These are phyloP conservation scores for Cepaea hortensis DNA, from an alignment of 2,888 invertebrate species.

Conservation along the genomic window DNA sequence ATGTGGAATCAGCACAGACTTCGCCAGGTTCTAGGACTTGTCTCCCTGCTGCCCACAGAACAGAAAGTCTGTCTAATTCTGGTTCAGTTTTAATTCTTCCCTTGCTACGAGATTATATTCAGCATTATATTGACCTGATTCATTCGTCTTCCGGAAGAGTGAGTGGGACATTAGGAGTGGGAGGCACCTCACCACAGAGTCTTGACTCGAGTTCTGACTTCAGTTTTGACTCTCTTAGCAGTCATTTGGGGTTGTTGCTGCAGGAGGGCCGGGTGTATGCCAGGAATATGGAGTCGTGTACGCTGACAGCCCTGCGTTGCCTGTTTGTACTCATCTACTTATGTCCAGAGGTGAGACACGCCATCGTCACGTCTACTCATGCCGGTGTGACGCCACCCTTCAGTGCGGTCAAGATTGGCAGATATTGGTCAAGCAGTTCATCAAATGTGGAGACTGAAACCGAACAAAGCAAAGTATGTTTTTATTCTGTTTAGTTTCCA, in stretches of 20 bases:
- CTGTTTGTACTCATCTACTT: conserved; percentile 20
- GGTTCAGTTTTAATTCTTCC: conserved; percentile 62
- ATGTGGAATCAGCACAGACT: neutral
- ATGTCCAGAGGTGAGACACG: conserved; percentile 15
- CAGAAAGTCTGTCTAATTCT: neutral
- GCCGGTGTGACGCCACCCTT: neutral
- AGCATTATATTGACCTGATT: conserved; percentile 64
- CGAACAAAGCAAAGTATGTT: conserved; percentile 15
- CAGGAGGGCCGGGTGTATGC: conserved; percentile 62
- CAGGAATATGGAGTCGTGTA: conserved; percentile 61
- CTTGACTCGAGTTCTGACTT: conserved; percentile 56
- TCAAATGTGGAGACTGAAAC: conserved; percentile 8
- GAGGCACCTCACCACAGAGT: neutral
- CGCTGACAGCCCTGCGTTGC: conserved; percentile 56
- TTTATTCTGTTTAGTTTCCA: neutral
- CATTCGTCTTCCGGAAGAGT: conserved; percentile 27
- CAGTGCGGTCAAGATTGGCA: neutral
- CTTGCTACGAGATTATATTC: conserved; percentile 63
- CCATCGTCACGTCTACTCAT: conserved; percentile 1
- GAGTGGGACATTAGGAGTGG: neutral
- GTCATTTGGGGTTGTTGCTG: conserved; percentile 59
- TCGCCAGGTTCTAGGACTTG: neutral
- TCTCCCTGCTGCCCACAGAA: neutral
- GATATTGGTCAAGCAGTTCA: conserved; percentile 31
- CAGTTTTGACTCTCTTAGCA: conserved; percentile 62